These are phyloP conservation scores for Neosilurus hyrtlii DNA, from an alignment of 2,797 vertebrate genomes.

Conservation along the genomic window DNA sequence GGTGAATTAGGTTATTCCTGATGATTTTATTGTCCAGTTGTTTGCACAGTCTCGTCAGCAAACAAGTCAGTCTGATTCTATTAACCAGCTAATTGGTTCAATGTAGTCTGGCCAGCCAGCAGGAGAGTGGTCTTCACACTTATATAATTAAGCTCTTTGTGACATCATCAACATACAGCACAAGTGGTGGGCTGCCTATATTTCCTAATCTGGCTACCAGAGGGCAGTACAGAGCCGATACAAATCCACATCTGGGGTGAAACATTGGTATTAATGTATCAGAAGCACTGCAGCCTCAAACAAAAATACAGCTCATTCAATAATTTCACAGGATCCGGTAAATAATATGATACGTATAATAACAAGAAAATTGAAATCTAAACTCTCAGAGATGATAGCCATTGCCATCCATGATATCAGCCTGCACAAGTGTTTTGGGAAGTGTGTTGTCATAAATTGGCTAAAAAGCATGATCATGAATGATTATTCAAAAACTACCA, in stretches of 20 bases:
- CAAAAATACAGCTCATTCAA: conserved; percentile 1
- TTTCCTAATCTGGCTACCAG: conserved; percentile 29
- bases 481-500: conserved; percentile 26
- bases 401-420: background rate
- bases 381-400: background rate
- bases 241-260: background rate
- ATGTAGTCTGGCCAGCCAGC: no score
- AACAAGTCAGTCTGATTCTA: no score
- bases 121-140: no score
- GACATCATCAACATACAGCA: no score
- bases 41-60: no score
- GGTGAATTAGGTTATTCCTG: no score
- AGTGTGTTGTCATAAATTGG: conserved; percentile 16
- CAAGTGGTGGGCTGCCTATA: no score
- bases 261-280: background rate
- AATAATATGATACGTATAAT: background rate
- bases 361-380: background rate
- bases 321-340: background rate
- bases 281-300: background rate
- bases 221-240: conserved; percentile 37
- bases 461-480: conserved; percentile 28
- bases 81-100: no score
- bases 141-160: no score
- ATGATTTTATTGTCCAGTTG: no score
- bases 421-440: background rate